Evolutionary conservation across 2,888 invertebrate genomes (phyloP).

Genomic region (Acrobasis consociella): DNA sequence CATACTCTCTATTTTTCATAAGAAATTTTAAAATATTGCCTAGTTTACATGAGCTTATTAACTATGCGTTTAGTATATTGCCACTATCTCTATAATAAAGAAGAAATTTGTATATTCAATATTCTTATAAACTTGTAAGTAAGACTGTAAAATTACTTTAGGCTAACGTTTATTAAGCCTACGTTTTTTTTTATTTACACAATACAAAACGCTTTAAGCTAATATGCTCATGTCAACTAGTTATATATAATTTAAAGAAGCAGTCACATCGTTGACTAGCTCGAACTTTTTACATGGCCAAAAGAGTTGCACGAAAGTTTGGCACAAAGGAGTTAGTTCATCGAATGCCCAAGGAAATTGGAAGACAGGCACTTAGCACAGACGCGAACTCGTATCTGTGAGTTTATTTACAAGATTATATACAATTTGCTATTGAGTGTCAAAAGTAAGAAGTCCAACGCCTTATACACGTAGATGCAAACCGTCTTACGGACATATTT

Average conservation of each 20-base stretch:
- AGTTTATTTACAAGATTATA: conserved; percentile 42
- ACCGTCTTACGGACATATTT: too few species aligned
- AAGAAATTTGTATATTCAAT: too few species aligned
- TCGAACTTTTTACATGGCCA: conserved; percentile 30
- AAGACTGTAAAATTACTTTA: too few species aligned
- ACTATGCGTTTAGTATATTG: background rate
- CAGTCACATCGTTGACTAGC: conserved; percentile 42
- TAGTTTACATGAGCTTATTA: conserved; percentile 27
- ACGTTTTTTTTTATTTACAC: too few species aligned
- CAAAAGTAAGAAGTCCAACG: background rate
- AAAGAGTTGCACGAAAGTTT: conserved; percentile 33
- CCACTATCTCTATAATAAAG: too few species aligned
- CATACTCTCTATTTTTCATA: conserved; percentile 36
- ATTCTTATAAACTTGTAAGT: too few species aligned
- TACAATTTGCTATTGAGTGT: conserved; percentile 26
- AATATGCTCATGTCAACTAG: background rate
- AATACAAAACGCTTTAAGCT: background rate
- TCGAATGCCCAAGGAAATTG: conserved; percentile 25
- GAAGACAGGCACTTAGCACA: conserved; percentile 45
- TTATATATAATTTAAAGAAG: conserved; percentile 36
- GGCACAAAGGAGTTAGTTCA: conserved; percentile 37
- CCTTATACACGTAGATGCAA: background rate
- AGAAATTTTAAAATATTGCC: conserved; percentile 23
- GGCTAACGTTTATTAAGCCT: too few species aligned
- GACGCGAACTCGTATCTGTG: background rate